These are phyloP conservation scores for Sardina pilchardus DNA, from an alignment of 2,113 vertebrate species.

Conservation along the genomic window DNA sequence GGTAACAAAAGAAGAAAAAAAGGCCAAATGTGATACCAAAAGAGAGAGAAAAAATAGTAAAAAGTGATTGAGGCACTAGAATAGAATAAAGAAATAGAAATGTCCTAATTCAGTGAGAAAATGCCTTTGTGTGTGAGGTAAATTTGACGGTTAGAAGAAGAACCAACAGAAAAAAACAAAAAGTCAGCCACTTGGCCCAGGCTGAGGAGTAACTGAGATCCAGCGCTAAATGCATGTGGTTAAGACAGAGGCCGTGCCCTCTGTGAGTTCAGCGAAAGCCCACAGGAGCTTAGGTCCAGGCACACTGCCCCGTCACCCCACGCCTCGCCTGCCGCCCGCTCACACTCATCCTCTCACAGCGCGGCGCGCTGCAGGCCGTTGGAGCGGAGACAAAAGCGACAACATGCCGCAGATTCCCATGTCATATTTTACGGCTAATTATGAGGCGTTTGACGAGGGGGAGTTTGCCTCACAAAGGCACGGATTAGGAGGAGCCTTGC, in stretches of 20 bases:
- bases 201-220: background rate
- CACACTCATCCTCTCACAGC: background rate
- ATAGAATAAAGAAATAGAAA: background rate
- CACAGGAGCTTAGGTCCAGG: background rate
- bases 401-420: slow-evolving; percentile 47
- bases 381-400: slow-evolving; percentile 54
- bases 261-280: background rate
- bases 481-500: slow-evolving; percentile 50
- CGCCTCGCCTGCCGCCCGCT: background rate
- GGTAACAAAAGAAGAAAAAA: background rate
- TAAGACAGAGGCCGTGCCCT: background rate
- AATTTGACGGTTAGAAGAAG: background rate
- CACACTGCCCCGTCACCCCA: background rate
- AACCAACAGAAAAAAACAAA: background rate
- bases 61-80: background rate
- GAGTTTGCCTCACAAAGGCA: slow-evolving; percentile 55
- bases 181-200: background rate
- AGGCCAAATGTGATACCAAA: background rate
- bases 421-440: slow-evolving; percentile 64
- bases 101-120: background rate
- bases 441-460: slow-evolving; percentile 56
- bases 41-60: background rate
- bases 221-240: background rate
- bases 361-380: slow-evolving; percentile 28
- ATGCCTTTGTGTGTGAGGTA: background rate